These are phyloP conservation scores for Linnaemya vulpina DNA, from an alignment of 2,888 invertebrate species.

Conservation along the genomic window DNA sequence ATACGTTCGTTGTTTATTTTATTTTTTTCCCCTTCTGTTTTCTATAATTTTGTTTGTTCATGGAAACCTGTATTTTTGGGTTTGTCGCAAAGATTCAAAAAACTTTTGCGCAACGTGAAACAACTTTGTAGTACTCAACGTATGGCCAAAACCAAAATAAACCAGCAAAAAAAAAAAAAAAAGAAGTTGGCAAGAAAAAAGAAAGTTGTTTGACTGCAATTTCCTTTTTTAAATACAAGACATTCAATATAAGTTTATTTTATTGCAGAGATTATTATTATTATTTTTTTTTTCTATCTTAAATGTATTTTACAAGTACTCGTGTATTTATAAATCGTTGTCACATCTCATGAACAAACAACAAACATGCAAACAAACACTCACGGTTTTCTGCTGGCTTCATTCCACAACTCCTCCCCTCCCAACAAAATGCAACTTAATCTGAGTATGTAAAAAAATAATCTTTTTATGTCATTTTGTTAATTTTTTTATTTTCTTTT, in stretches of 20 bases:
- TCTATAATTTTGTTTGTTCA: constrained; percentile 35
- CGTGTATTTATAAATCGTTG: constrained; percentile 16
- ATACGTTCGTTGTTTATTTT: constrained; percentile 17
- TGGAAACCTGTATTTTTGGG: constrained; percentile 63
- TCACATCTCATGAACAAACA: constrained; percentile 31
- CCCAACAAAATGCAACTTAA: constrained; percentile 18
- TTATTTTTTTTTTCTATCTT: neutral
- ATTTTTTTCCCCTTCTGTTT: neutral
- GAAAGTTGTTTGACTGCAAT: constrained; percentile 71
- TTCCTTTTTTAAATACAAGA: constrained; percentile 59
- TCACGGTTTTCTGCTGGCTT: constrained; percentile 8
- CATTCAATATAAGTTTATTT: constrained; percentile 47
- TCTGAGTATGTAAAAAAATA: constrained; percentile 9
- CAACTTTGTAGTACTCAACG: constrained; percentile 15
- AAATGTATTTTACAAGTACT: neutral
- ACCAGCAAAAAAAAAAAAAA: constrained; percentile 2
- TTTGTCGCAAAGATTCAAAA: constrained; percentile 25
- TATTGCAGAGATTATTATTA: constrained; percentile 4
- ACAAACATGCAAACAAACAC: too few species aligned
- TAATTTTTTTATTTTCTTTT: constrained; percentile 13
- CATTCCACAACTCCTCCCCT: neutral
- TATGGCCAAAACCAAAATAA: constrained; percentile 52
- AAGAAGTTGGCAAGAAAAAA: constrained; percentile 58
- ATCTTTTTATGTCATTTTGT: constrained; percentile 52
- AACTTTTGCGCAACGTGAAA: constrained; percentile 37